Percentiles rank a stretch among this genome's conserved stretches.
Conservation (phyloP, 2,888 invertebrate genomes). For the Morpho deidamia region DNA sequence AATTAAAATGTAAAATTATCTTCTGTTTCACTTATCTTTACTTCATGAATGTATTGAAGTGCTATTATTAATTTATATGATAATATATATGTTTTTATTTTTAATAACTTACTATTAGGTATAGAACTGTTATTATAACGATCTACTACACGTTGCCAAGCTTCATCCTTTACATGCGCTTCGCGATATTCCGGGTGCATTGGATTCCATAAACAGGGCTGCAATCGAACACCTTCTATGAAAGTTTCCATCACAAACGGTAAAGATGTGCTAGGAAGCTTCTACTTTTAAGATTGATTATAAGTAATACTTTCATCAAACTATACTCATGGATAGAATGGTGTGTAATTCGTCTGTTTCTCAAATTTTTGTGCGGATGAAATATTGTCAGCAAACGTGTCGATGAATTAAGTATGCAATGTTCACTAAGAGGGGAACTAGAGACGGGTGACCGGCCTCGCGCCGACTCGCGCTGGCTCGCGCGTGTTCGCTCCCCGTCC, state of each 20-base stretch:
- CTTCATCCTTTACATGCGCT: slow-evolving; percentile 52
- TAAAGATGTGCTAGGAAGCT: not conserved
- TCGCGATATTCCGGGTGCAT: slow-evolving; percentile 61
- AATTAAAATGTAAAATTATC: too few relatives aligned
- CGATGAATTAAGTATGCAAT: slow-evolving; percentile 1
- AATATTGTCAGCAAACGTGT: slow-evolving; percentile 1
- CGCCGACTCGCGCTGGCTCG: slow-evolving; percentile 39
- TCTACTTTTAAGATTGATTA: too few relatives aligned
- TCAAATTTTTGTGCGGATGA: not conserved
- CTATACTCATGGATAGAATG: too few relatives aligned
- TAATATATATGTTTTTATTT: not conserved
- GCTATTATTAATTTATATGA: too few relatives aligned
- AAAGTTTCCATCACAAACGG: slow-evolving; percentile 48
- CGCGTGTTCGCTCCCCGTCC: slow-evolving; percentile 34
- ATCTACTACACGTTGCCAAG: slow-evolving; percentile 61
- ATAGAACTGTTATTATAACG: slow-evolving; percentile 49
- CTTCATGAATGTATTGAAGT: too few relatives aligned
- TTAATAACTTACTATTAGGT: slow-evolving; percentile 36
- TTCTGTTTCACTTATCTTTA: too few relatives aligned
- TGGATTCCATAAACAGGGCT: slow-evolving; percentile 67
- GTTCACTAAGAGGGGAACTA: slow-evolving; percentile 1
- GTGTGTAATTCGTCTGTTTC: too few relatives aligned
- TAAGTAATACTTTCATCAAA: too few relatives aligned
- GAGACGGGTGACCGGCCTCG: slow-evolving; percentile 35
- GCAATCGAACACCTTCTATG: slow-evolving; percentile 56